Conservation (phyloP, 2,113 vertebrate genomes). For the Pygoscelis adeliae region DNA sequence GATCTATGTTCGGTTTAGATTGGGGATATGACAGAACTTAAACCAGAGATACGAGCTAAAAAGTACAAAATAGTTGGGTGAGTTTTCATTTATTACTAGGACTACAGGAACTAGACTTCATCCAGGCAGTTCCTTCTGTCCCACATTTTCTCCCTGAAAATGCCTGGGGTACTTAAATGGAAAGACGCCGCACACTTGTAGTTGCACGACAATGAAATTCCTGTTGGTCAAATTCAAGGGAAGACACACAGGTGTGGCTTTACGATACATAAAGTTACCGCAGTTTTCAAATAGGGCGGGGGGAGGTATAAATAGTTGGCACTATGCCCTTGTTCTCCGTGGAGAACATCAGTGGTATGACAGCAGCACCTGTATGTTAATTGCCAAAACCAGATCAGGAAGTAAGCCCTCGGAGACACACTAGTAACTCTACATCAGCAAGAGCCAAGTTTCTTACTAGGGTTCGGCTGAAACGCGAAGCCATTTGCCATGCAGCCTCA, state of each 20-base stretch:
- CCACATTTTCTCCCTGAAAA: neutral
- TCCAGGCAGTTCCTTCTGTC: neutral
- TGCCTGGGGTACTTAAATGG: neutral
- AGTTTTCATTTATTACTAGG: neutral
- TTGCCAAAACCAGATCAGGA: neutral
- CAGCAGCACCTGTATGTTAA: neutral
- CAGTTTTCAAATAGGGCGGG: neutral
- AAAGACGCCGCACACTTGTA: neutral
- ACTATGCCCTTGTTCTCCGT: neutral
- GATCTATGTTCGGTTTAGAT: neutral
- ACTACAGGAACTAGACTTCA: neutral
- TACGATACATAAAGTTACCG: neutral
- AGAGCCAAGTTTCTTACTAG: neutral
- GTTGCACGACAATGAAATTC: rapidly evolving
- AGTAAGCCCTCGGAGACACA: neutral
- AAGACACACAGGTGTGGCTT: neutral
- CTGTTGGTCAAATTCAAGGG: neutral
- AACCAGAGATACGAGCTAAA: neutral
- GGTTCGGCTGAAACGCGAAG: neutral
- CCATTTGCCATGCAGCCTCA: neutral
- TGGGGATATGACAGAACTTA: neutral
- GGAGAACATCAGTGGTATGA: neutral
- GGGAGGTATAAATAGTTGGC: neutral
- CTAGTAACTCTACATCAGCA: neutral
- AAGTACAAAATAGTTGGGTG: neutral